These are phyloP conservation scores for Metallyticus violacea DNA, from an alignment of 2,888 invertebrate species.

Conservation along the genomic window DNA sequence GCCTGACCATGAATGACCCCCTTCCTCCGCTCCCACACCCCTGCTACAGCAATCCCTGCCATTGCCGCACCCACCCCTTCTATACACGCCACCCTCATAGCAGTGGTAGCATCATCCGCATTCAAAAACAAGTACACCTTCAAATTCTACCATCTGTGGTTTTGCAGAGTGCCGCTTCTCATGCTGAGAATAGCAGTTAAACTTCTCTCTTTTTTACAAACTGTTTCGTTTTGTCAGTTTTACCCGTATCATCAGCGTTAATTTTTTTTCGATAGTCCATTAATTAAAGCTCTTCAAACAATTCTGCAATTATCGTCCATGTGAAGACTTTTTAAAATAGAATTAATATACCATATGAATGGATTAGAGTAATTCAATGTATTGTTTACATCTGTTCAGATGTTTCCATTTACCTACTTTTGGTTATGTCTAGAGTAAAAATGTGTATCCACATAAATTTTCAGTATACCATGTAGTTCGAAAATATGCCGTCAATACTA, in stretches of 20 bases:
- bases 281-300: neutral
- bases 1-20: conserved; percentile 31
- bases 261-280: neutral
- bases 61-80: neutral
- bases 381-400: too few species aligned
- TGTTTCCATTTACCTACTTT: too few species aligned
- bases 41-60: conserved; percentile 7
- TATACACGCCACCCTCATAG: neutral
- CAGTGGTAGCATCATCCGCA: neutral
- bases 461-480: too few species aligned
- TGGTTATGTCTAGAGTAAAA: too few species aligned
- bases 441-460: too few species aligned
- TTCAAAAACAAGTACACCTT: conserved; percentile 20
- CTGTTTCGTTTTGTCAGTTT: neutral
- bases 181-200: neutral
- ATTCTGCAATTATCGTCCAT: neutral
- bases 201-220: neutral
- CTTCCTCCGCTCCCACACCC: conserved; percentile 7
- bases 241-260: neutral
- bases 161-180: neutral
- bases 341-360: neutral
- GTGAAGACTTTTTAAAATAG: neutral
- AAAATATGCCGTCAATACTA: too few species aligned
- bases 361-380: neutral
- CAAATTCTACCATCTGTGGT: conserved; percentile 16